phyloP scores from a whole-genome alignment of 2,113 vertebrate genomes.

The Murina feae region DNA sequence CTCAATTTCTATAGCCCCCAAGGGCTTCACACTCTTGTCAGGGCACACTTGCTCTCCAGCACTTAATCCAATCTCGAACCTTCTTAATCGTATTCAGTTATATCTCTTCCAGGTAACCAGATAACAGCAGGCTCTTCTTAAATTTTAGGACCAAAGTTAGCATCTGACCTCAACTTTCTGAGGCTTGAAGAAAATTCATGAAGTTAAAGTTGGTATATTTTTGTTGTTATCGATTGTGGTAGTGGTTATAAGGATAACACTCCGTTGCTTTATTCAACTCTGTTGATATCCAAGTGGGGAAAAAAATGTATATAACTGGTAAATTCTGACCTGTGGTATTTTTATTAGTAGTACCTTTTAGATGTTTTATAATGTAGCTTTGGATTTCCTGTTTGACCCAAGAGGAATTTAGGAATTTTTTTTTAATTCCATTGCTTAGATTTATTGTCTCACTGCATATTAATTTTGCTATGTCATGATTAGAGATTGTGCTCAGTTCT shows the following conservation, averaged over 20 bases:
- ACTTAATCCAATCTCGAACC: background rate
- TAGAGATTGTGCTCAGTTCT: background rate
- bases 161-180: background rate
- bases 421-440: background rate
- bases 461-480: background rate
- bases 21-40: background rate
- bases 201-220: background rate
- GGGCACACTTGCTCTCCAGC: background rate
- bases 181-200: background rate
- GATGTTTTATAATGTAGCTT: background rate
- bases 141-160: background rate
- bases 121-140: background rate
- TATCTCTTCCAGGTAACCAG: background rate
- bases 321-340: background rate
- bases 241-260: background rate
- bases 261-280: background rate
- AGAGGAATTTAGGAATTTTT: background rate
- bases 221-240: background rate
- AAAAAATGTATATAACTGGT: background rate
- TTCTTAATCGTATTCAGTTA: background rate
- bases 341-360: background rate
- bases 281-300: background rate
- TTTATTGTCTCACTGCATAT: background rate
- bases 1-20: background rate
- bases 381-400: background rate